Evolutionary conservation across 2,797 vertebrate genomes (phyloP), one percentile per base, ranked within the genome.

Genomic region (Echiichthys vipera): DNA sequence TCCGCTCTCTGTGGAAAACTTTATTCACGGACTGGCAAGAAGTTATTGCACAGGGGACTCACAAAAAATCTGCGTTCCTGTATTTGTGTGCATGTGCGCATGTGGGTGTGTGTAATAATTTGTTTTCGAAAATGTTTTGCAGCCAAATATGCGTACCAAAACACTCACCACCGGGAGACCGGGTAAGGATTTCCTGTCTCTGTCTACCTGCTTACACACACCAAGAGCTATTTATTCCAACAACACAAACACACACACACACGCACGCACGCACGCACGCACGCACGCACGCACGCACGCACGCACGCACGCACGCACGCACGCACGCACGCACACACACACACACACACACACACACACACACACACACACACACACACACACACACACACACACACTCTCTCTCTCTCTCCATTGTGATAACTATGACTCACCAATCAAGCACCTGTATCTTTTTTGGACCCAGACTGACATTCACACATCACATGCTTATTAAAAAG

Each of bases 391-490:
- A n/a, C n/a, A n/a, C n/a, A n/a, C n/a, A n/a, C n/a, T n/a, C n/a
- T n/a, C n/a, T n/a, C n/a, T n/a, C n/a, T 8, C 25, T 11, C 36
- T 65, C 18, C 37, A 17, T 70, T 65, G 49, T 73, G 67, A 53
- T 32, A 68, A 51, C 43, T 46, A 37, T 87, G 84, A 87, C 47
- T 87, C 79, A 80, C 55, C 30, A 63, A 17, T 61, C 49, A 83
- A 37, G 82, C 49, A 75, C 66, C 58, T 54, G 51, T 32, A 20
- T 56, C 56, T 64, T 76, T 83, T 85, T 63, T 61, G 36, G 56
- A 76, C 17, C 2, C 37, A 24, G 13, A 64, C 81, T 77, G 79
- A 71, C 24, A 65, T 82, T 85, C 39, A 74, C 67, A 78, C 61
- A 30, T 73, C 42, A 66, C 62, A 65, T 30, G 56, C 40, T 77